Percentiles rank a stretch among this genome's conserved stretches.
These are phyloP conservation scores for Harpagifer antarcticus DNA, from an alignment of 2,797 vertebrate genomes.

Conservation along the genomic window DNA sequence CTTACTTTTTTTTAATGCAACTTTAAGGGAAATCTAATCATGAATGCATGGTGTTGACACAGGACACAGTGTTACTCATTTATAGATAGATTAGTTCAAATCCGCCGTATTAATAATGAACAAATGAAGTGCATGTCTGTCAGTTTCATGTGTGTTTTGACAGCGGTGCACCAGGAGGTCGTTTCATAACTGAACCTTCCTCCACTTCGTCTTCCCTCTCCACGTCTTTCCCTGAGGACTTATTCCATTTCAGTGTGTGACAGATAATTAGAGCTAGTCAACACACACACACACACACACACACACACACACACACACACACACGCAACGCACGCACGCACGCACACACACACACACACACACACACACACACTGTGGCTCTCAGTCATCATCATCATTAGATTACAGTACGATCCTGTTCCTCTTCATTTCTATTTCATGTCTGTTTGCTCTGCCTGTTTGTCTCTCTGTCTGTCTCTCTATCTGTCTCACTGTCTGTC, in stretches of 20 bases:
- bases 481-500: constrained; percentile 18
- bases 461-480: constrained; percentile 31
- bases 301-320: constrained; percentile 12
- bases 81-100: not conserved
- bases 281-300: constrained; percentile 37
- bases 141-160: not conserved
- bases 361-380: constrained; percentile 9
- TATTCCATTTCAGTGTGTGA: constrained; percentile 69
- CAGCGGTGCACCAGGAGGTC: not conserved
- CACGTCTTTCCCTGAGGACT: constrained; percentile 50
- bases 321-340: constrained; percentile 5
- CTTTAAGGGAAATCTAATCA: no score
- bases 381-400: constrained; percentile 60
- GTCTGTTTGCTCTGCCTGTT: constrained; percentile 48
- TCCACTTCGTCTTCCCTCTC: constrained; percentile 14
- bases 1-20: no score
- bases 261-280: constrained; percentile 68
- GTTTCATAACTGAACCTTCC: constrained; percentile 50
- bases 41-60: not conserved
- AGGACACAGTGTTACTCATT: not conserved
- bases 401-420: constrained; percentile 63
- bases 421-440: constrained; percentile 56
- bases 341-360: constrained; percentile 10
- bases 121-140: not conserved
- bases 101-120: not conserved